Conservation (phyloP, 2,888 invertebrate genomes). For the Seira sanloemensis region DNA sequence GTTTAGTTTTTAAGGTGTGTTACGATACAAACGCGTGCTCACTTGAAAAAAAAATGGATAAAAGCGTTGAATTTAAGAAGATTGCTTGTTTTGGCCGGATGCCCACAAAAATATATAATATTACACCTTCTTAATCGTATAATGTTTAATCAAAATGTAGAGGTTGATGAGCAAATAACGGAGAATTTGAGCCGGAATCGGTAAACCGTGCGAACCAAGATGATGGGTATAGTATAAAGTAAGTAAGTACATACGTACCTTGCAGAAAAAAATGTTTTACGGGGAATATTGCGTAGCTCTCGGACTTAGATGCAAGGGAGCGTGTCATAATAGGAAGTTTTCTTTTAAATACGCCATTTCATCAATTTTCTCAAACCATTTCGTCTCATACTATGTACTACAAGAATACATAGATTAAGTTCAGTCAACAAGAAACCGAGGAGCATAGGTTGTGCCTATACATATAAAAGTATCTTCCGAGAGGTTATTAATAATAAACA, state of each 20-base stretch:
- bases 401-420: not conserved
- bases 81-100: constrained; percentile 50
- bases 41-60: constrained; percentile 25
- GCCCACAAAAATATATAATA: constrained; percentile 44
- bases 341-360: not conserved
- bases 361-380: constrained; percentile 1
- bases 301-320: not conserved
- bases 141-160: constrained; percentile 47
- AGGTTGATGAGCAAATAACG: constrained; percentile 63
- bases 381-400: not conserved
- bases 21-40: constrained; percentile 9
- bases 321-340: not conserved
- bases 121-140: constrained; percentile 41
- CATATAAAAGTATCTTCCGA: not conserved
- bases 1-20: constrained; percentile 2
- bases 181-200: constrained; percentile 35
- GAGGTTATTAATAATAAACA: too few relatives aligned
- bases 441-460: not conserved
- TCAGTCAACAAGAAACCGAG: constrained; percentile 1
- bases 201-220: constrained; percentile 48
- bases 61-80: constrained; percentile 28
- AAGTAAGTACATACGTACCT: too few relatives aligned
- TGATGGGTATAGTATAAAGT: constrained; percentile 20
- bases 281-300: not conserved
- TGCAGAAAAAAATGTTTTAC: constrained; percentile 9